phyloP scores from a whole-genome alignment of 2,113 vertebrate genomes.

The Psettodes erumei region DNA sequence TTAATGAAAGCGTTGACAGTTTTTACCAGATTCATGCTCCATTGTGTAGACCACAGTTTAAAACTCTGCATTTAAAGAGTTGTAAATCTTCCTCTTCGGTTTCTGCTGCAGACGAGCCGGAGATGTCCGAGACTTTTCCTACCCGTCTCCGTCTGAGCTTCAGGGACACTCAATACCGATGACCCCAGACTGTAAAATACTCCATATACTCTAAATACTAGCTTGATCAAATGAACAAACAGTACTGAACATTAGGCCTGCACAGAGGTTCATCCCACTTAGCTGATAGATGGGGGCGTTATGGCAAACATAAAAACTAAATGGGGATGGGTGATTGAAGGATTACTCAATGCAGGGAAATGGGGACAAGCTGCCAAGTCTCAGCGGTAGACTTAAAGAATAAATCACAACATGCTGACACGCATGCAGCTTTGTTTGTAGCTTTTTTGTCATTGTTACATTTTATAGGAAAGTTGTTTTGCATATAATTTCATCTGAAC shows the following conservation, averaged over 20 bases:
- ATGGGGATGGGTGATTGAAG: constrained; percentile 31
- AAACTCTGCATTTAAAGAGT: constrained; percentile 24
- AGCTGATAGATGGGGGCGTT: constrained; percentile 38
- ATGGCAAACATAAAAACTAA: constrained; percentile 49
- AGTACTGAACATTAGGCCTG: constrained; percentile 10
- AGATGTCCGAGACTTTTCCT: constrained; percentile 3
- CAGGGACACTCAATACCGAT: constrained; percentile 18
- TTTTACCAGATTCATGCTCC: constrained; percentile 18
- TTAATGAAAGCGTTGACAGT: constrained; percentile 42
- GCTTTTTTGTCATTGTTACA: constrained; percentile 10
- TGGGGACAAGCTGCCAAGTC: constrained; percentile 40
- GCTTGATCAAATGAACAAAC: constrained; percentile 31
- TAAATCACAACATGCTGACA: constrained; percentile 51
- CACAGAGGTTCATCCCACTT: constrained; percentile 12
- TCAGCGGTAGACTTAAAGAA: constrained; percentile 11
- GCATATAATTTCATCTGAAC: constrained; percentile 11
- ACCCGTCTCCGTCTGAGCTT: constrained; percentile 3
- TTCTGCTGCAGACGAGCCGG: constrained; percentile 10
- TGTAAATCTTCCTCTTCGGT: constrained; percentile 44
- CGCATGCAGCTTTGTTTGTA: constrained; percentile 30
- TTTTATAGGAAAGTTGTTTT: constrained; percentile 30
- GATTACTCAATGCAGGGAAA: constrained; percentile 40
- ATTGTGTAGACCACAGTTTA: constrained; percentile 40
- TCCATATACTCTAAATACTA: neutral
- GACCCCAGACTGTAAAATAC: neutral